Conservation (phyloP, 2,113 vertebrate genomes). For the Malaclemys terrapin region DNA sequence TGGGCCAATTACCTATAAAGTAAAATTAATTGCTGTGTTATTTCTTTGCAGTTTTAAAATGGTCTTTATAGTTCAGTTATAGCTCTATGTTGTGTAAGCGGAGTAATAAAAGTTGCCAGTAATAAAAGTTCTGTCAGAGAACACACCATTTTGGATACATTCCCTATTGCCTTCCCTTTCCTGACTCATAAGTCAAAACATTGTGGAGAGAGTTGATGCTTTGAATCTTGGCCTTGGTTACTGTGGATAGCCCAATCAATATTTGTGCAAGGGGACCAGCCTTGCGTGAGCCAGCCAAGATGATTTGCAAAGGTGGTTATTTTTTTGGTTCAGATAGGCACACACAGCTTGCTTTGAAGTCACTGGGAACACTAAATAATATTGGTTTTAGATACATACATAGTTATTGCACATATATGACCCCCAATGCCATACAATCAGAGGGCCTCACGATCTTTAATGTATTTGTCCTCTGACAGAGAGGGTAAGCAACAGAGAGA, state of each 20-base stretch:
- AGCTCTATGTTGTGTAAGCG: background rate
- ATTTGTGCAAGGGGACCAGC: background rate
- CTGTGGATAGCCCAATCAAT: background rate
- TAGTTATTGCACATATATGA: background rate
- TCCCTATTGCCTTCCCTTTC: rapidly evolving
- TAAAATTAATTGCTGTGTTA: background rate
- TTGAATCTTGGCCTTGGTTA: background rate
- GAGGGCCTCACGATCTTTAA: background rate
- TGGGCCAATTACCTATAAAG: background rate
- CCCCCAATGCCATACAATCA: background rate
- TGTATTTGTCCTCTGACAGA: background rate
- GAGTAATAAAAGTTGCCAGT: background rate
- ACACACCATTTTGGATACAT: rapidly evolving
- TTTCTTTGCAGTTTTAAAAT: background rate
- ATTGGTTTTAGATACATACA: no score
- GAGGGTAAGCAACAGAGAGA: background rate
- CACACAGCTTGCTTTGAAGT: background rate
- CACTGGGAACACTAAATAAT: background rate
- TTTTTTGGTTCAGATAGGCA: background rate
- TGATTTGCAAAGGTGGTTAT: rapidly evolving
- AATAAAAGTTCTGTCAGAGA: background rate
- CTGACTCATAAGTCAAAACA: background rate
- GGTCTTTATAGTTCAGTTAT: background rate
- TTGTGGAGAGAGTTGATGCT: background rate
- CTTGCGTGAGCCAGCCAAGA: background rate